phyloP scores from a whole-genome alignment of 2,888 invertebrate genomes.

The Xylocampa areola region DNA sequence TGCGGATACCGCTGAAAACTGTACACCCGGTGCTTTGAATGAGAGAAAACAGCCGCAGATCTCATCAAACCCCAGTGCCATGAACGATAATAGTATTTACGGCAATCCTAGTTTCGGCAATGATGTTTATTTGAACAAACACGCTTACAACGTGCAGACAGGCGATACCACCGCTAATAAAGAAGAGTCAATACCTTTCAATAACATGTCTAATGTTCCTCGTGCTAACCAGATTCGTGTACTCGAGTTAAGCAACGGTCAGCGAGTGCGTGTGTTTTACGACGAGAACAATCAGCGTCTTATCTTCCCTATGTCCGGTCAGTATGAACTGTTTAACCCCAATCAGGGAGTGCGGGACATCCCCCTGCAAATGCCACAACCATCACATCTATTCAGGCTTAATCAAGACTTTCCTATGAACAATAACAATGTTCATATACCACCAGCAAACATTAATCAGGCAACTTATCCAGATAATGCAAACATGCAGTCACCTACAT shows the following conservation, averaged over 20 bases:
- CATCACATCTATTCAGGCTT: constrained; percentile 78
- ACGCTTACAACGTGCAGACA: constrained; percentile 75
- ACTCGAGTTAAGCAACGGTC: constrained; percentile 85
- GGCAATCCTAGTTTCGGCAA: constrained; percentile 74
- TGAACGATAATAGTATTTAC: constrained; percentile 80
- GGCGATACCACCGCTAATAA: constrained; percentile 72
- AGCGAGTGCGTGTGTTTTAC: constrained; percentile 82
- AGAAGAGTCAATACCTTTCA: constrained; percentile 78
- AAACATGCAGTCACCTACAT: constrained; percentile 75
- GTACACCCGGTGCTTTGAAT: constrained; percentile 76
- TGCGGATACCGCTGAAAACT: constrained; percentile 79
- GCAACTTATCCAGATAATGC: constrained; percentile 73
- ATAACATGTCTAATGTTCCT: constrained; percentile 70
- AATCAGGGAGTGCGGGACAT: constrained; percentile 79
- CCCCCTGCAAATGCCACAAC: constrained; percentile 75
- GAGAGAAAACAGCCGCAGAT: constrained; percentile 77
- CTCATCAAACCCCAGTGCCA: constrained; percentile 68
- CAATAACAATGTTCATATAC: constrained; percentile 71
- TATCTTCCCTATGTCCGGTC: constrained; percentile 84
- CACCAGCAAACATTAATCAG: constrained; percentile 66
- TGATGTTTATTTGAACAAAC: constrained; percentile 83
- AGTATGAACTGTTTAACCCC: constrained; percentile 85
- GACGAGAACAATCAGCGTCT: constrained; percentile 86
- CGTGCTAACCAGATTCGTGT: constrained; percentile 81
- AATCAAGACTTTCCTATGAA: constrained; percentile 81